These are phyloP conservation scores for Cyprinella venusta DNA, from an alignment of 2,797 vertebrate genomes.

Conservation along the genomic window DNA sequence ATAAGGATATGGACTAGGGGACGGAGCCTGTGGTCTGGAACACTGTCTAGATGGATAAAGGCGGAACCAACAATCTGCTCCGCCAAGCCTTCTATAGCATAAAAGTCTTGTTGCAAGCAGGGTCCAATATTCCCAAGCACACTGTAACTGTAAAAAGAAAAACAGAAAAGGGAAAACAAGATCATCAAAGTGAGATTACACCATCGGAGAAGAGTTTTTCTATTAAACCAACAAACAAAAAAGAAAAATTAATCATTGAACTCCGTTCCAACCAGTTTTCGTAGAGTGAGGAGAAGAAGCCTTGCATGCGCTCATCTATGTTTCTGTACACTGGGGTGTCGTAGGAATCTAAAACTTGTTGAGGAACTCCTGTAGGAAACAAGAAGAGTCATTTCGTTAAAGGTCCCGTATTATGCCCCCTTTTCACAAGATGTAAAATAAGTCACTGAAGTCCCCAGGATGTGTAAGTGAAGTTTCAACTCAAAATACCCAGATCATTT, in stretches of 20 bases:
- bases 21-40: conserved; percentile 93
- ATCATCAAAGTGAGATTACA: not conserved
- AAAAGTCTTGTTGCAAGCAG: conserved; percentile 94
- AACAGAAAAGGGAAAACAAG: not conserved
- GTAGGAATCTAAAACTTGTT: conserved; percentile 83
- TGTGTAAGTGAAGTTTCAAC: no score
- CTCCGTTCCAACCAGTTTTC: conserved; percentile 88
- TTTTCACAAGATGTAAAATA: no score
- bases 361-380: conserved; percentile 81
- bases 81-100: conserved; percentile 85
- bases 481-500: no score
- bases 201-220: not conserved
- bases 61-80: conserved; percentile 86
- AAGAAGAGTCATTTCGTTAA: not conserved
- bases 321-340: conserved; percentile 89
- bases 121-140: conserved; percentile 87
- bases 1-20: conserved; percentile 94
- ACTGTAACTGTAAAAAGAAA: conserved; percentile 80
- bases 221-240: not conserved
- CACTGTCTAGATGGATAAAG: conserved; percentile 87
- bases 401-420: no score
- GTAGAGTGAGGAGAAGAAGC: conserved; percentile 89
- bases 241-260: not conserved
- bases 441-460: no score
- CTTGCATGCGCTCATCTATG: conserved; percentile 90